phyloP scores from a whole-genome alignment of 1,140 invertebrate genomes.

The Euura lappo region DNA sequence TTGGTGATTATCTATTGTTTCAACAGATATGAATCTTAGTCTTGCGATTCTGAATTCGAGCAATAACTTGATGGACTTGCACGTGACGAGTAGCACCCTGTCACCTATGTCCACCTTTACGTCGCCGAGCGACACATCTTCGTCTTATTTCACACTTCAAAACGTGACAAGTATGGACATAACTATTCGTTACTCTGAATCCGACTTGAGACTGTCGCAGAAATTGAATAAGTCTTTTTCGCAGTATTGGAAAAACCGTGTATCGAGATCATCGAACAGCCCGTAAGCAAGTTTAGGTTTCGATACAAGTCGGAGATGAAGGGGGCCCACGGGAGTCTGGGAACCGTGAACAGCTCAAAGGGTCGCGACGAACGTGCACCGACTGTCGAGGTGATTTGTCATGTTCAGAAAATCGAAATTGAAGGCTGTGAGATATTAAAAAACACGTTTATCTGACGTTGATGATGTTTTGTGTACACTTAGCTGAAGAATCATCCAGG shows the following conservation, averaged over 20 bases:
- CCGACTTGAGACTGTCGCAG: too few relatives aligned
- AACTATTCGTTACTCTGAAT: too few relatives aligned
- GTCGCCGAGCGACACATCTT: constrained; percentile 24
- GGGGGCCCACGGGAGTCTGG: constrained; percentile 84
- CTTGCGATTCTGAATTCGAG: constrained; percentile 20
- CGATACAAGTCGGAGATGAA: constrained; percentile 91
- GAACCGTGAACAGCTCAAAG: constrained; percentile 65
- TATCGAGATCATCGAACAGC: constrained; percentile 78
- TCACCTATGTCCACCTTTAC: constrained; percentile 32
- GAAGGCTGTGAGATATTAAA: background rate
- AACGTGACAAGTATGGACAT: constrained; percentile 25
- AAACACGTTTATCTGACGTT: background rate
- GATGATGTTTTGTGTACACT: constrained; percentile 14
- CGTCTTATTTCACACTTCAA: constrained; percentile 22
- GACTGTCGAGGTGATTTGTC: constrained; percentile 66
- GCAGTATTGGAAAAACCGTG: constrained; percentile 49
- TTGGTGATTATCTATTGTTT: background rate
- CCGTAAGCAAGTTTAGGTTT: constrained; percentile 85
- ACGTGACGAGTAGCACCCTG: constrained; percentile 21
- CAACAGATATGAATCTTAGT: constrained; percentile 13
- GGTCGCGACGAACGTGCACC: constrained; percentile 69
- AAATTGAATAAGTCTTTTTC: background rate
- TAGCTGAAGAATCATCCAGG: constrained; percentile 68
- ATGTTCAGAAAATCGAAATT: too few relatives aligned
- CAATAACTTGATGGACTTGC: constrained; percentile 25